Evolutionary conservation across 2,113 vertebrate genomes (phyloP), one percentile per base, ranked within the genome.

Genomic region (Heloderma charlesbogerti): DNA sequence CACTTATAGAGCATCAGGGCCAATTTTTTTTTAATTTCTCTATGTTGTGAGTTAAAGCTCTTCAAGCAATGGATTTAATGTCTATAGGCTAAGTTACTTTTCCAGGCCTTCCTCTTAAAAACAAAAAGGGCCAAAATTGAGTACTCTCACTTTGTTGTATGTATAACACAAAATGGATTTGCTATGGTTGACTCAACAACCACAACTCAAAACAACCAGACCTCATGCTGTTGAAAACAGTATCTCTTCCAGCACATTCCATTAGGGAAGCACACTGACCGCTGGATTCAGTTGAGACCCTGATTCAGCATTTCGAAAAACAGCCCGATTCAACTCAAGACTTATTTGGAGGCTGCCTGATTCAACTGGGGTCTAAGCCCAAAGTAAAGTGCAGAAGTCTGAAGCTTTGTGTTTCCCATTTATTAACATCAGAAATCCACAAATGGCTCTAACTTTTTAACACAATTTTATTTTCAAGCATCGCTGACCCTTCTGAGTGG

Each of bases 1-100:
- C 94, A 93, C 85, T 89, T 90, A 43, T 45, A 95, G 72, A 71
- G 92, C 95, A 95, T 92, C 90, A 31, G 91, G 95, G 92, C 72
- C 93, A 95, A n/a, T 12, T 48, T 84, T 90, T 87, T 87, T 71
- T 67, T 88, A 94, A 92, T 91, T 91, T 85, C 87, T 69, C 60
- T 77, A 79, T 12, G 1, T 83, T 88, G 78, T 75, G 0, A 0
- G 86, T 77, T 90, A 93, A 94, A 93, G 67, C 45, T 83, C 79
- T 94, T 93, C 81, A 94, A 87, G 81, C 88, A 91, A 77, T 63
- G 63, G 78, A 86, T 91, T 94, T 94, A 92, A 95, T 86, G 72
- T 75, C 88, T 63, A 81, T n/a, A n/a, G 7, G 27, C 20, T 84
- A 51, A 9, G 0, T 48, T 89, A 80, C 81, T 89, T 94, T 96